Base-by-base conservation (phyloP, 35 echinoderm and acorn worm species). In the Holothuria glaberrima region DNA sequence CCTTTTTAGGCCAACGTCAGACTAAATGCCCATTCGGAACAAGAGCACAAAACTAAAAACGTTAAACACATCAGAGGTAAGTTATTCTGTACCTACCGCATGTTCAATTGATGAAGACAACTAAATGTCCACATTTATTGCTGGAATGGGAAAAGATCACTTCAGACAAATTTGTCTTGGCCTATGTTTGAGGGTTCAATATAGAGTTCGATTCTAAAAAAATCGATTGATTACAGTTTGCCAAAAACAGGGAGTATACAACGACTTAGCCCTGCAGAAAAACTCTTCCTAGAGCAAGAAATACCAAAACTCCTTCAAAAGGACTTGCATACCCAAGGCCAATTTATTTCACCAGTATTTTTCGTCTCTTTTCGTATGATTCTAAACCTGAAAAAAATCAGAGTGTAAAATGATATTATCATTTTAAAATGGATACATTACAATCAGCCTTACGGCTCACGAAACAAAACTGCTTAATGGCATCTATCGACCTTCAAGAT, bases 371-470 rank as follows among this genome's bases (percentile, higher is more conserved):
- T 26, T 76, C 72, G 28, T 31, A 76, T 76, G 72, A 76, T 76
- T 36, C 72, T 86, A 4, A 86, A 86, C 30, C 22, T 86, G 19
- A 61, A 59, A 32, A 86, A 66, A 12, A 33, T 86, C 26, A 86
- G 34, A 61, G 30, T 86, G 59, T 63, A 19, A 61, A 61, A 61
- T 86, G 16, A n/a, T n/a, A n/a, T 86, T 61, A 62, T 18, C 82
- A 86, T 64, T 86, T 63, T 31, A 5, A 86, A 86, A 86, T 86
- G 57, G 82, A 66, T 31, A 75, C 71, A 29, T 75, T 75, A 75
- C 71, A 21, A 31, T 31, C 71, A 75, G 71, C 5, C 19, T 45
- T 45, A 31, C 6, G 20, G 6, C 71, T 32, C 0, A 75, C 31
- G 36, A 28, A 75, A 75, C 71, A 35, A 61, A 31, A 32, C 21